Base-by-base conservation (phyloP, 2,797 vertebrate species). In the Gymnoscopelus braueri region DNA sequence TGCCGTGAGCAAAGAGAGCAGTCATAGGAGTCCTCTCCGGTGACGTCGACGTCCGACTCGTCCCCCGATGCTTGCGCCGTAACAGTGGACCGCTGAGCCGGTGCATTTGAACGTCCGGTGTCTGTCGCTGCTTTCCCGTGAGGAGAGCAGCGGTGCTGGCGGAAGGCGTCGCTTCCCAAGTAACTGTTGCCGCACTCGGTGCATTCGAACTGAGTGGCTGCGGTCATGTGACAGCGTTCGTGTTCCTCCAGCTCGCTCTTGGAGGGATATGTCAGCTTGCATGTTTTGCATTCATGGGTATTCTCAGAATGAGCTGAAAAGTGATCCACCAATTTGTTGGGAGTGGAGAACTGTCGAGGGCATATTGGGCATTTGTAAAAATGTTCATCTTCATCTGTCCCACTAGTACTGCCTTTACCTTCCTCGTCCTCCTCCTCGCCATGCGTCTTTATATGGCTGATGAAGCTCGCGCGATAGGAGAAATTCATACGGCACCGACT, bases 21-120 rank as follows among this genome's bases (percentile, higher is more conserved):
- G 58, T 81, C 84, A 72, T 88, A 88, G 12, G 92, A 74, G 77
- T 94, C 94, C 26, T 93, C 93, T 53, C 91, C 93, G 2, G 83
- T 93, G 24, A 94, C 92, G 63, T 94, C 92, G 1, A 94, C 73
- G 11, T 93, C 92, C 29, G 93, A 93, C 0, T 94, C 93, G 5
- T 92, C 90, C 23, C 19, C 75, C 24, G 56, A 7, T 55, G 44
- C 12, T 66, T 74, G 59, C 55, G 74, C 47, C 58, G 48, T 44
- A 51, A 50, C 62, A 26, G 60, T 24, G 19, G 69, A 56, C 4
- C 32, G 68, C 11, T 73, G 80, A 2, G n/a, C 49, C 14, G 61
- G 68, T 44, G 44, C 29, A 53, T 83, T 54, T 14, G 63, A 71
- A 55, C 9, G 5, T 65, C 72, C 62, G 4, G 60, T 74, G 39